Base-by-base conservation (phyloP, 2,888 invertebrate species). In the Thelaira solivaga region DNA sequence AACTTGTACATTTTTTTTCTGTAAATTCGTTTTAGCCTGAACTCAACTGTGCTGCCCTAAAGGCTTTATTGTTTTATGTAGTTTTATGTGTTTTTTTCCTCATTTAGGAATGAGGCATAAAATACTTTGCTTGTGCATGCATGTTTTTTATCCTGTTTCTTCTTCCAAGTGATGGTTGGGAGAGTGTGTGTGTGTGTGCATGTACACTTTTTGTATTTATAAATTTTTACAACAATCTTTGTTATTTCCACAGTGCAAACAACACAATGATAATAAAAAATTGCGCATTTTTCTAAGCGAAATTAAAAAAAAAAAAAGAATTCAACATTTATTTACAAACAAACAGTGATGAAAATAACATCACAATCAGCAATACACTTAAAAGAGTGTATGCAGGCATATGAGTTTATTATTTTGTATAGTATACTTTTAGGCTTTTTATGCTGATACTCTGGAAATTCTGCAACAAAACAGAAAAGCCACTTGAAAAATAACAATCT, bases 261-360 rank as follows among this genome's bases (percentile, higher is more conserved):
- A 65, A 62, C 24, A 64, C 49, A 65, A 67, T 72, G 51, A 16
- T n/a, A n/a, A n/a, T n/a, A 61, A 55, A 61, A 72, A 59, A 59
- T 65, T 78, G 77, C 59, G 69, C 73, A 69, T 55, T 69, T 69
- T 43, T 41, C 20, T n/a, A 26, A 20, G 13, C 51, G 26, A 47
- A 26, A 20, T 62, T 18, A 13, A 20, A 24, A 62, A 10, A 29
- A 45, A 39, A 29, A 34, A 55, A 13, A 29, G 24, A 53, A 36
- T 20, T 18, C 18, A 18, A 43, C 59, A 65, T 45, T 68, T 61
- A 68, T 69, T 68, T 76, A 57, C 31, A 49, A 68, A 67, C 68
- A 57, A n/a, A n/a, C n/a, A n/a, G n/a, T n/a, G n/a, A n/a, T 68
- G 55, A 69, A 75, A 65, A 71, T 51, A 72, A 61, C 67, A 72